Evolutionary conservation across 2,888 invertebrate species (phyloP).

Genomic region (Drosophila gaucha): DNA sequence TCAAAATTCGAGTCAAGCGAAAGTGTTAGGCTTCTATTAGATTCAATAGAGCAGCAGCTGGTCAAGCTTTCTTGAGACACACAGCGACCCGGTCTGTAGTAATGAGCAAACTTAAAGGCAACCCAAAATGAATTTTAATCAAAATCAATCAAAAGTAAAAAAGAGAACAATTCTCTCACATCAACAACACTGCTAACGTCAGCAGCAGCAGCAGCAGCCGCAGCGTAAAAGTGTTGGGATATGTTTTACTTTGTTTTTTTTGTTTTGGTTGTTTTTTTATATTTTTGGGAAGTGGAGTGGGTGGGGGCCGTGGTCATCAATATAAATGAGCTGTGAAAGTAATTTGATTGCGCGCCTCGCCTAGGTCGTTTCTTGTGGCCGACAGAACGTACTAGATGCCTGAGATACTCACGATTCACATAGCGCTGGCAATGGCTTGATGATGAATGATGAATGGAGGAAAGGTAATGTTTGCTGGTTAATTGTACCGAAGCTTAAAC

Average conservation of each 20-base stretch:
- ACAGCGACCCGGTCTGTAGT: not conserved
- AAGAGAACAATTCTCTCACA: slow-evolving; percentile 10
- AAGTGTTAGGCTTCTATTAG: not conserved
- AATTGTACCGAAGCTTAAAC: slow-evolving; percentile 9
- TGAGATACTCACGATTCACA: slow-evolving; percentile 33
- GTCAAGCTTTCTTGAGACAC: not conserved
- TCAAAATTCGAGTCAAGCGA: not conserved
- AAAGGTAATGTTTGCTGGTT: slow-evolving; percentile 27
- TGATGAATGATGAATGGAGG: slow-evolving; percentile 29
- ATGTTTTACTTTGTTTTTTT: not conserved
- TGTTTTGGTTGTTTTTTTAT: not conserved
- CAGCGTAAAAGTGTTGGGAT: slow-evolving; percentile 2
- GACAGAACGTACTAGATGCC: slow-evolving; percentile 8
- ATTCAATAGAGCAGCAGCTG: not conserved
- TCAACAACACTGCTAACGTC: slow-evolving; percentile 23
- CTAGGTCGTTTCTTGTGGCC: slow-evolving; percentile 1
- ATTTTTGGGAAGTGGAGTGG: not conserved
- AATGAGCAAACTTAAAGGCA: slow-evolving; percentile 1
- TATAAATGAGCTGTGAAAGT: slow-evolving; percentile 30
- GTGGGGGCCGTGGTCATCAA: slow-evolving; percentile 18
- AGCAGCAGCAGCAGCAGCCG: slow-evolving; percentile 5
- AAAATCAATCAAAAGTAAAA: slow-evolving; percentile 42
- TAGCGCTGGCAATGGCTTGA: slow-evolving; percentile 46
- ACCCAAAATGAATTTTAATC: slow-evolving; percentile 8
- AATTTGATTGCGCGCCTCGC: slow-evolving; percentile 21